Percentiles rank a stretch among this genome's conserved stretches.
These are phyloP conservation scores for Ditylenchus dipsaci DNA, from an alignment of 1,140 invertebrate genomes.

Conservation along the genomic window DNA sequence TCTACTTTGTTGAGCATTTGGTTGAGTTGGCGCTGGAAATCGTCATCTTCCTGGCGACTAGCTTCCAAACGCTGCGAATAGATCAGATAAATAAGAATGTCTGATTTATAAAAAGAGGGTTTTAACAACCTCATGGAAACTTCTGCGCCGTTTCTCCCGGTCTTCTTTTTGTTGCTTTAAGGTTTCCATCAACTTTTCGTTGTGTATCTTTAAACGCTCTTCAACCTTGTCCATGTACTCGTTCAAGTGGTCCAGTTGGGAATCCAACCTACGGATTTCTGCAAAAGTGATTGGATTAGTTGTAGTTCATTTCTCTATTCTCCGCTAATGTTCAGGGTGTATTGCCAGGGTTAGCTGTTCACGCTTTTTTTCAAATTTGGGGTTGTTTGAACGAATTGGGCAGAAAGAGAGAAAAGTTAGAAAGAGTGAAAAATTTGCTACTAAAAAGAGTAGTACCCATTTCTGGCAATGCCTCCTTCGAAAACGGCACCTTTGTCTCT, in stretches of 20 bases:
- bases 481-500: too few species aligned
- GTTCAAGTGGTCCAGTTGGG: slow-evolving; percentile 43
- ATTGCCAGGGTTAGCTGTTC: background rate
- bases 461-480: too few species aligned
- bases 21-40: slow-evolving; percentile 42
- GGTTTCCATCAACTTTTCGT: slow-evolving; percentile 40
- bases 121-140: slow-evolving; percentile 41
- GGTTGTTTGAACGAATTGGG: background rate
- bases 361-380: background rate
- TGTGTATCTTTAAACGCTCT: slow-evolving; percentile 39
- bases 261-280: slow-evolving; percentile 46
- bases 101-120: background rate
- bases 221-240: slow-evolving; percentile 47
- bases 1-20: slow-evolving; percentile 8
- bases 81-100: slow-evolving; percentile 4
- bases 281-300: slow-evolving; percentile 9
- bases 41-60: slow-evolving; percentile 40
- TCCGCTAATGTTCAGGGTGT: too few species aligned
- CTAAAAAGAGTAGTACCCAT: too few species aligned
- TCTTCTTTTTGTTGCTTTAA: slow-evolving; percentile 44
- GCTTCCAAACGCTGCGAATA: slow-evolving; percentile 39
- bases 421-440: too few species aligned
- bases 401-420: background rate
- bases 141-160: slow-evolving; percentile 45
- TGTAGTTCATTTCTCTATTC: background rate